Base-by-base conservation (phyloP, 2,113 vertebrate species). In the Etia nguti region DNA sequence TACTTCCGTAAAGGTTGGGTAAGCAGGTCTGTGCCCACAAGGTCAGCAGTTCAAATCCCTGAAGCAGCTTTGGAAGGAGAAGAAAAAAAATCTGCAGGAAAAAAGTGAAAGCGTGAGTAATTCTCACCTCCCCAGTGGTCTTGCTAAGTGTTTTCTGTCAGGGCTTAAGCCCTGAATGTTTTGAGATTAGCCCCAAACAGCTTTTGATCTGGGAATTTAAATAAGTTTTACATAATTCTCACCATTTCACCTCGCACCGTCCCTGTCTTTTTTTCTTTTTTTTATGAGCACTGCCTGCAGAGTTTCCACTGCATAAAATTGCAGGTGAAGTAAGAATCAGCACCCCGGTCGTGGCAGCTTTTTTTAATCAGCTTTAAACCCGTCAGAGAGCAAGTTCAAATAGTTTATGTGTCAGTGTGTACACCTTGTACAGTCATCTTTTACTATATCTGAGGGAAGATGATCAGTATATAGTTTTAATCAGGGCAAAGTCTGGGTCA, bases 151-250 rank as follows among this genome's bases (percentile, higher is more conserved):
- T 86, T 87, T 89, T 82, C 88, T 84, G 88, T 89, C 92, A 70
- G 55, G 50, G 77, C 52, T 87, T 90, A 84, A 85, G 24, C 83
- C 73, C 18, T 0, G 6, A 90, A 89, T 90, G 87, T 90, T 89
- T 88, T 59, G 36, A 89, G 88, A 92, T 94, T 84, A 94, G 80
- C 80, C 65, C 22, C 3, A 15, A 52, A 73, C 52, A 79, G 88
- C 88, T 89, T 91, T 92, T 88, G 87, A 93, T 91, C 83, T 34
- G 55, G 36, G 70, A 88, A 36, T 89, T 91, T 46, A 80, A 93
- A 85, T 75, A 77, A 70, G 60, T 89, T 93, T 86, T 82, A 85
- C 80, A 91, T 88, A 68, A 87, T 87, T 90, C 79, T 87, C 68
- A 88, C 31, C 22, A 26, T 50, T 34, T 85, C 85, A 79, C 88